A percentile compares a stretch with the other conserved stretches of the same genome.
These are phyloP conservation scores for Antheraea mylitta DNA, from an alignment of 1,140 invertebrate species.

Conservation along the genomic window DNA sequence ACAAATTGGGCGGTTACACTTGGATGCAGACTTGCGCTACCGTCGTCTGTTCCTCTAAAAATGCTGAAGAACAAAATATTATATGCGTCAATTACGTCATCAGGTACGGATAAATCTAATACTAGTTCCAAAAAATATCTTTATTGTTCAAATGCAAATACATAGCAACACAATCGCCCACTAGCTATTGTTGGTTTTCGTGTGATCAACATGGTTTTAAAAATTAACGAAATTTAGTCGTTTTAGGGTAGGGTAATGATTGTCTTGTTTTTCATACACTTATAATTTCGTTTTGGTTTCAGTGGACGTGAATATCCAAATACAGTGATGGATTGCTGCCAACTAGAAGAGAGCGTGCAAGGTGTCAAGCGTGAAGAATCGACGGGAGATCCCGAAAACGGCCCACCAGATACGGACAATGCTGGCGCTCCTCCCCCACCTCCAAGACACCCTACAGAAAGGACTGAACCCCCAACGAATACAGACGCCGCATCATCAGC, in stretches of 20 bases:
- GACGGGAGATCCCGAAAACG: slow-evolving; percentile 90
- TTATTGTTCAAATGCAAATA: not conserved
- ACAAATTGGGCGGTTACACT: slow-evolving; percentile 96
- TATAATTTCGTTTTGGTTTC: slow-evolving; percentile 52
- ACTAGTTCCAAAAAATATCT: not conserved
- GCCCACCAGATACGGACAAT: slow-evolving; percentile 90
- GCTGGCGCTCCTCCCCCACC: slow-evolving; percentile 68
- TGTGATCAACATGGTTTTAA: too few species aligned
- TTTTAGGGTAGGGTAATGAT: too few species aligned
- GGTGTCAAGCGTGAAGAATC: slow-evolving; percentile 89
- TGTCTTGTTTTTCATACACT: not conserved
- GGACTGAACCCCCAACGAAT: slow-evolving; percentile 59
- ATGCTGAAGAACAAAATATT: slow-evolving; percentile 96
- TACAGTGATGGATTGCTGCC: slow-evolving; percentile 95
- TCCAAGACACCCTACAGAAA: slow-evolving; percentile 57
- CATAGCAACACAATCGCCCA: too few species aligned
- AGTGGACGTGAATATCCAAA: slow-evolving; percentile 95
- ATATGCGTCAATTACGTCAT: slow-evolving; percentile 98
- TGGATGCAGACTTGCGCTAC: slow-evolving; percentile 98
- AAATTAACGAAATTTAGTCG: too few species aligned
- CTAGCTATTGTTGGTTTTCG: too few species aligned
- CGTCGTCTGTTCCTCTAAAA: slow-evolving; percentile 96
- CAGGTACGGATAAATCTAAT: slow-evolving; percentile 80
- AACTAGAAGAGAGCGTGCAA: slow-evolving; percentile 89
- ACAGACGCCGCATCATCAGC: slow-evolving; percentile 55